Evolutionary conservation across 2,113 vertebrate species (phyloP).

Genomic region (Stegastes partitus): DNA sequence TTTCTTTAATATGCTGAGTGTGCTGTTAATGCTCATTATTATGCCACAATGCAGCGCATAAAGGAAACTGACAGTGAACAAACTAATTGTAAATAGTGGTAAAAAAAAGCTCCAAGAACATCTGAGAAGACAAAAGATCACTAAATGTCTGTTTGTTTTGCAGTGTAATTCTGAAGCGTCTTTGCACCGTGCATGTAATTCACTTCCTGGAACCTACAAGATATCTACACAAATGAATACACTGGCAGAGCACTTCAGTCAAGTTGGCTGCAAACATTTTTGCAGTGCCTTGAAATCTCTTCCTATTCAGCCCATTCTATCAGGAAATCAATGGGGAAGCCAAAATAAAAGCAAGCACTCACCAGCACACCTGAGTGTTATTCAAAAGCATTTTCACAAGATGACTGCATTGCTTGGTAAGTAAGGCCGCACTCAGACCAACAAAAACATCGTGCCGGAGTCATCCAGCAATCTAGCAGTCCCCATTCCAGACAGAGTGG

Average conservation of each 20-base stretch:
- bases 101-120: neutral
- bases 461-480: neutral
- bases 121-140: neutral
- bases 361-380: slow-evolving; percentile 11
- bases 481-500: neutral
- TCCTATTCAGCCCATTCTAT: neutral
- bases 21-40: too few species aligned
- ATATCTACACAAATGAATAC: neutral
- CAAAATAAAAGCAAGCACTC: slow-evolving; percentile 9
- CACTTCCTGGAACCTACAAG: neutral
- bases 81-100: neutral
- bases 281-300: neutral
- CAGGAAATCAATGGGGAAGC: neutral
- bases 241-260: too few species aligned
- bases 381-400: slow-evolving; percentile 32
- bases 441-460: neutral
- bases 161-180: too few species aligned
- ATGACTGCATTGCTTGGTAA: slow-evolving; percentile 5
- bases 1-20: too few species aligned
- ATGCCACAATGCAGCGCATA: too few species aligned
- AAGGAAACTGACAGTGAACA: too few species aligned
- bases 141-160: too few species aligned
- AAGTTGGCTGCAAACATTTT: neutral
- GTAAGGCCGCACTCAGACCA: neutral
- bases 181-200: too few species aligned